Base-by-base conservation (phyloP, 2,888 invertebrate genomes). In the Tiliacea aurago region DNA sequence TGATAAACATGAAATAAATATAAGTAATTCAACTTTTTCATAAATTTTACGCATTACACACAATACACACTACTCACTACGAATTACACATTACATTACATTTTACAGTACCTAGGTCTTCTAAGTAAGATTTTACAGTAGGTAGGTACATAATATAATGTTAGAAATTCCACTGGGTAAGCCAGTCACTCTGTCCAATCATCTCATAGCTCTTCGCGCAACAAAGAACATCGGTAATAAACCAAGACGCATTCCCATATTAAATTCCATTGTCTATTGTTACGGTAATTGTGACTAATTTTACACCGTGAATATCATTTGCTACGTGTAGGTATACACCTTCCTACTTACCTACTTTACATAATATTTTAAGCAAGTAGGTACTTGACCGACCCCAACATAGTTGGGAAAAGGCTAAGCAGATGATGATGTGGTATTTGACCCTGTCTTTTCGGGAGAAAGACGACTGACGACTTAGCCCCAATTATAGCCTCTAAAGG, bases 181-280 rank as follows among this genome's bases (percentile, higher is more conserved):
- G 18, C n/a, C 20, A 65, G 56, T 43, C 41, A 43, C 18, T 62
- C 56, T 11, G 65, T 28, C 33, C 23, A 43, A 63, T 72, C 43
- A 63, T 73, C 56, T 83, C 47, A 62, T 47, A 55, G 47, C 37
- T 72, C 41, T 62, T 51, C n/a, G 43, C 63, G 45, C 65, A 63
- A 79, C 79, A 69, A 68, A 78, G 68, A 66, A 13, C 68, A 63
- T 20, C 20, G 62, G 53, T 62, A 69, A 69, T 79, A 80, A 69
- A 69, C 37, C 56, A 51, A 70, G 55, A 79, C 55, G 43, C 43
- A 75, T 70, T 84, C 61, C 81, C 75, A 70, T 70, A 83, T 67
- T 75, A 80, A 70, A 64, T 79, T 51, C 68, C 79, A 73, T 69
- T 73, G 83, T 80, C 73, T 79, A 79, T 83, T 83, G 83, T 81